A percentile compares a stretch with the other conserved stretches of the same genome.
Conservation (phyloP, 64 coral and sea anemone species). For the Montipora capricornis region DNA sequence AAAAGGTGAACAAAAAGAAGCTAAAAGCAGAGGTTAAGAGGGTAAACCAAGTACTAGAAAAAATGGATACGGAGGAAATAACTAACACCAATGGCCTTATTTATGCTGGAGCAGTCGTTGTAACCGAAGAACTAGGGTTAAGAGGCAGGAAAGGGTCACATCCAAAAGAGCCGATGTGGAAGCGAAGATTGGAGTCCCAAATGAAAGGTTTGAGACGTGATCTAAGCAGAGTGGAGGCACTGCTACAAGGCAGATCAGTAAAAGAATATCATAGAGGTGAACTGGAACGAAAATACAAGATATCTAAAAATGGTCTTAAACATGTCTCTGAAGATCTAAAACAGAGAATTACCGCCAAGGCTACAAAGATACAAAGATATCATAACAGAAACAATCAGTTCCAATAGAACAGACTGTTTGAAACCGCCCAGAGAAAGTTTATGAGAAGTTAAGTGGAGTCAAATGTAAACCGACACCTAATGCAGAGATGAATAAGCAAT, state of each 20-base stretch:
- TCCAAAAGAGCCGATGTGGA: too few species aligned
- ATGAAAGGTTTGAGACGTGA: too few species aligned
- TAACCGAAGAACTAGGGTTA: too few species aligned
- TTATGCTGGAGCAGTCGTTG: too few species aligned
- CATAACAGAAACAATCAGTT: slow-evolving; percentile 56
- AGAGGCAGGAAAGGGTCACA: too few species aligned
- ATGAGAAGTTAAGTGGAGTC: slow-evolving; percentile 16
- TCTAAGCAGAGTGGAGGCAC: neutral
- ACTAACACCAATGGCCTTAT: too few species aligned
- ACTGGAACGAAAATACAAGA: slow-evolving; percentile 50
- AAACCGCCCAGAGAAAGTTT: slow-evolving; percentile 47
- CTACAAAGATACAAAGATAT: slow-evolving; percentile 51
- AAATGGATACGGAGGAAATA: too few species aligned
- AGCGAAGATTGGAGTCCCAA: too few species aligned
- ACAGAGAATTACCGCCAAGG: slow-evolving; percentile 41
- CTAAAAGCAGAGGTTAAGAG: too few species aligned
- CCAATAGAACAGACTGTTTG: slow-evolving; percentile 61
- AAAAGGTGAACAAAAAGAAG: too few species aligned
- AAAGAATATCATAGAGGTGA: slow-evolving; percentile 27
- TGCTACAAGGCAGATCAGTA: slow-evolving; percentile 13
- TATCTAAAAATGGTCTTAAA: slow-evolving; percentile 49
- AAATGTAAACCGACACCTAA: slow-evolving; percentile 51
- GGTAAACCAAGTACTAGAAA: too few species aligned
- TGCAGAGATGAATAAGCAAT: slow-evolving; percentile 30
- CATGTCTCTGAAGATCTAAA: slow-evolving; percentile 17